phyloP scores from a whole-genome alignment of 2,888 invertebrate species.

The Tanytarsus gracilentus region DNA sequence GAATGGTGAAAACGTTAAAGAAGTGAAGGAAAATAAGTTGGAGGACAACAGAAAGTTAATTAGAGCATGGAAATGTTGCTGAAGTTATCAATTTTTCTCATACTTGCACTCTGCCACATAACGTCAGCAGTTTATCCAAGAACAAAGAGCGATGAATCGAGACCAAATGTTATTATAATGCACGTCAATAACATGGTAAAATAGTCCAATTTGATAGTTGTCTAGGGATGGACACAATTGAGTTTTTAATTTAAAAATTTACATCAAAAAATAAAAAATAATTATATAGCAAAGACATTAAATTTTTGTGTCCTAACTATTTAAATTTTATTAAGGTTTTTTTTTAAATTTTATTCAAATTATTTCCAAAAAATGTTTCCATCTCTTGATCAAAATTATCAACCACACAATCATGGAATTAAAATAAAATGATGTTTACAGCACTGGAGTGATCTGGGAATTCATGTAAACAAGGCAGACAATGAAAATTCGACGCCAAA shows the following conservation, averaged over 20 bases:
- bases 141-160: not conserved
- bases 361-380: not conserved
- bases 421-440: conserved; percentile 39
- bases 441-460: conserved; percentile 92
- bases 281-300: not conserved
- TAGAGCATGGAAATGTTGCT: conserved; percentile 6
- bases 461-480: conserved; percentile 50
- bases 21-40: not conserved
- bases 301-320: not conserved
- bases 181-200: conserved; percentile 15
- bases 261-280: not conserved
- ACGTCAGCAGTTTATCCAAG: not conserved
- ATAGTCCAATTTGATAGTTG: not conserved
- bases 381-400: not conserved
- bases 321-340: not conserved
- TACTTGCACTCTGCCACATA: not conserved
- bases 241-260: not conserved
- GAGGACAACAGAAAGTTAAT: not conserved
- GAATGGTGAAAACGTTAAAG: not conserved
- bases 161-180: conserved; percentile 18
- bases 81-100: not conserved
- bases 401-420: too few species aligned
- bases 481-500: conserved; percentile 61
- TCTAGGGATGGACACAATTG: too few species aligned
- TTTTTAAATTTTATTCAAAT: too few species aligned